phyloP scores from a whole-genome alignment of 2,797 vertebrate genomes.

The Acanthurus tractus region DNA sequence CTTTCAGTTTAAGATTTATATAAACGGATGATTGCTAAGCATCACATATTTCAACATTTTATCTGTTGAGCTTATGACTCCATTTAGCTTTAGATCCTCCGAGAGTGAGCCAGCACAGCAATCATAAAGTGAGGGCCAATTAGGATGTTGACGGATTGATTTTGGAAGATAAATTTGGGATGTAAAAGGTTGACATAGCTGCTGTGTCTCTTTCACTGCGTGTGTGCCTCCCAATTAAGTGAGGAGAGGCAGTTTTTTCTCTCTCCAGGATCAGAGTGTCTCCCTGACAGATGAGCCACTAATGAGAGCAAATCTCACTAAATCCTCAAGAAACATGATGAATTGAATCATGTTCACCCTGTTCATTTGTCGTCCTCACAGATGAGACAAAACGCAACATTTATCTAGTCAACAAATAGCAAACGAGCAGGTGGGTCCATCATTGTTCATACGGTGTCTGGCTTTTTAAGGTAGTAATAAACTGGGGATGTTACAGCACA shows the following conservation, averaged over 20 bases:
- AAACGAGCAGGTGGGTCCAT: conserved; percentile 73
- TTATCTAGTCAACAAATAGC: conserved; percentile 80
- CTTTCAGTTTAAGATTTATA: conserved; percentile 83
- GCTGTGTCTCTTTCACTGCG: conserved; percentile 81
- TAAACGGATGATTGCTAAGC: conserved; percentile 83
- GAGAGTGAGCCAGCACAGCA: conserved; percentile 82
- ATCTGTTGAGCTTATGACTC: conserved; percentile 85
- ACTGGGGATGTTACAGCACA: conserved; percentile 2
- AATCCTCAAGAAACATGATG: conserved; percentile 82
- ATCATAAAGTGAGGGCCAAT: conserved; percentile 85
- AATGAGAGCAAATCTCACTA: conserved; percentile 84
- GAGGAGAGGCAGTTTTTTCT: conserved; percentile 77
- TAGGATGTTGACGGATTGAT: conserved; percentile 89
- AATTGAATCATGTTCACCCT: conserved; percentile 79
- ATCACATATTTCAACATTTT: conserved; percentile 86
- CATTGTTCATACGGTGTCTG: conserved; percentile 61
- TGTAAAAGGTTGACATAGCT: conserved; percentile 87
- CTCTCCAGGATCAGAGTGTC: conserved; percentile 80
- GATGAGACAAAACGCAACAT: conserved; percentile 75
- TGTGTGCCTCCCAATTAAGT: conserved; percentile 84
- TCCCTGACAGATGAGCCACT: conserved; percentile 83
- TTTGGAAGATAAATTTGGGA: conserved; percentile 87
- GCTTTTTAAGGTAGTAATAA: conserved; percentile 44
- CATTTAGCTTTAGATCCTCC: conserved; percentile 85
- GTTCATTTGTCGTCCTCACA: conserved; percentile 78